phyloP scores from a whole-genome alignment of 1,140 invertebrate genomes.

The Paracyclopina nana region DNA sequence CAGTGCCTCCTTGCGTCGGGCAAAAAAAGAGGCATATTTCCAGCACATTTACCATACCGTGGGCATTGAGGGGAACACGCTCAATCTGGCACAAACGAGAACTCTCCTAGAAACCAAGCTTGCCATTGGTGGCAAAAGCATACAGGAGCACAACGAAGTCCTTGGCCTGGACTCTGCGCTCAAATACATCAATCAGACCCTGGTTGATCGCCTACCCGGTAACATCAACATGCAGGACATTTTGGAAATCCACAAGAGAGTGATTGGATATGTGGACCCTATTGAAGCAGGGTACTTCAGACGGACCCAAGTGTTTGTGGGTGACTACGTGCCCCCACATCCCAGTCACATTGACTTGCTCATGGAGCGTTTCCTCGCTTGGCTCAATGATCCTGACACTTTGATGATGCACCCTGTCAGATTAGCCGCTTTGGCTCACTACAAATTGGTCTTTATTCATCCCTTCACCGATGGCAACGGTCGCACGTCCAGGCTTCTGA shows the following conservation, averaged over 20 bases:
- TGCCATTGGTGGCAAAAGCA: slow-evolving; percentile 66
- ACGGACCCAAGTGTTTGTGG: slow-evolving; percentile 68
- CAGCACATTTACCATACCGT: slow-evolving; percentile 88
- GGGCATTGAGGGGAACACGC: slow-evolving; percentile 91
- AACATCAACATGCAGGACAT: slow-evolving; percentile 61
- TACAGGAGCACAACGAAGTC: slow-evolving; percentile 92
- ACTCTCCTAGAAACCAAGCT: slow-evolving; percentile 79
- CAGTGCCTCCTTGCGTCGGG: slow-evolving; percentile 51
- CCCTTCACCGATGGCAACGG: slow-evolving; percentile 86
- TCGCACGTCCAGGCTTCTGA: slow-evolving; percentile 71
- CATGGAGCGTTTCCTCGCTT: slow-evolving; percentile 69
- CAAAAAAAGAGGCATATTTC: slow-evolving; percentile 85
- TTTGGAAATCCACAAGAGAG: slow-evolving; percentile 71
- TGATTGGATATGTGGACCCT: slow-evolving; percentile 81
- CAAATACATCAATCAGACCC: slow-evolving; percentile 80
- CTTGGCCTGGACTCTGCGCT: slow-evolving; percentile 79
- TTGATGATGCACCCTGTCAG: slow-evolving; percentile 57
- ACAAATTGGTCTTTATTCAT: slow-evolving; percentile 87
- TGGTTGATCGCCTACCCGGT: slow-evolving; percentile 41
- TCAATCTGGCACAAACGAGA: slow-evolving; percentile 77
- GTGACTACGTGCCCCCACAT: slow-evolving; percentile 66
- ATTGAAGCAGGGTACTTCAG: slow-evolving; percentile 61
- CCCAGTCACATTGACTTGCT: slow-evolving; percentile 53
- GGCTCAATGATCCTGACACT: slow-evolving; percentile 33
- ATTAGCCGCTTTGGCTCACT: slow-evolving; percentile 81